These are phyloP conservation scores for Nomia melanderi DNA, from an alignment of 1,140 invertebrate species.

Conservation along the genomic window DNA sequence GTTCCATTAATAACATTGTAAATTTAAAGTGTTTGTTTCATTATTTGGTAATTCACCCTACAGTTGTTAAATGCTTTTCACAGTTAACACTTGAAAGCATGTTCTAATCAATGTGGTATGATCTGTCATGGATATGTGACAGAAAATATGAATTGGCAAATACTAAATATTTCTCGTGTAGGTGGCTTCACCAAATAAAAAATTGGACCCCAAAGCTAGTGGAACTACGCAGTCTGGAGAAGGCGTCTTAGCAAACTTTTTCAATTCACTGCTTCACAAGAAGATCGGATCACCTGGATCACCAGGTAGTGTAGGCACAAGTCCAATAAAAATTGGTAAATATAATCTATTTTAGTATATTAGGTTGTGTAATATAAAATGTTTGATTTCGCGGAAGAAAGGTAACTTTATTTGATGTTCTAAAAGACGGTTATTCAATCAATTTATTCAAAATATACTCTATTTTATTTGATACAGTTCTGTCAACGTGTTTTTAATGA, in stretches of 20 bases:
- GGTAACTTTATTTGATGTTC: no score
- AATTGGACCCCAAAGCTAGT: slow-evolving; percentile 76
- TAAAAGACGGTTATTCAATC: no score
- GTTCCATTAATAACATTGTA: neutral
- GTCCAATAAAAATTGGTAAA: slow-evolving; percentile 75
- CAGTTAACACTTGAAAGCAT: slow-evolving; percentile 64
- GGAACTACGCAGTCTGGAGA: slow-evolving; percentile 89
- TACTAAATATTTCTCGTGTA: slow-evolving; percentile 62
- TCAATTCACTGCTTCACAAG: slow-evolving; percentile 97
- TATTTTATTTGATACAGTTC: no score
- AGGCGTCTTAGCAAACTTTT: slow-evolving; percentile 98
- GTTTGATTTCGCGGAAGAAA: no score
- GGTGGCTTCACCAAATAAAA: slow-evolving; percentile 79
- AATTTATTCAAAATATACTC: no score
- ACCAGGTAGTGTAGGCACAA: slow-evolving; percentile 73
- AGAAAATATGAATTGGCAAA: neutral
- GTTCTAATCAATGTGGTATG: slow-evolving; percentile 70
- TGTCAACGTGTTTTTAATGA: no score
- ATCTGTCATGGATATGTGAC: slow-evolving; percentile 48
- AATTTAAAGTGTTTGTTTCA: slow-evolving; percentile 7
- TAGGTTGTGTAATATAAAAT: no score
- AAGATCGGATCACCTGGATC: slow-evolving; percentile 87
- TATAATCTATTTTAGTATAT: neutral
- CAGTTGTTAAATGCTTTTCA: slow-evolving; percentile 52
- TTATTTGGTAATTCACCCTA: slow-evolving; percentile 42